These are phyloP conservation scores for Drosophila incognita DNA, from an alignment of 2,888 invertebrate species.

Conservation along the genomic window DNA sequence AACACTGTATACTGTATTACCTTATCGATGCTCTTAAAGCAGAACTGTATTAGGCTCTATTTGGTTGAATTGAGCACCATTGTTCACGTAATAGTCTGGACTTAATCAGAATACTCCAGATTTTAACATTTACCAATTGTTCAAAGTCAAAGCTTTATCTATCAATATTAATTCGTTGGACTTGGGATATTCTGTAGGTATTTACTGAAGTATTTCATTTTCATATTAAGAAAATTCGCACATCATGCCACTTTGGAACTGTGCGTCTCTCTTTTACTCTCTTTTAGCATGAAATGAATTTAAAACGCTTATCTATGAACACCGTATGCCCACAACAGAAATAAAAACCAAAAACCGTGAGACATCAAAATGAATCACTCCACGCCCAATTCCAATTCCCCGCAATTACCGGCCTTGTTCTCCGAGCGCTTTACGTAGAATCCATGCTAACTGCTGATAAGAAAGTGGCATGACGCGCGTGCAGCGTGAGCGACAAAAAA, in stretches of 20 bases:
- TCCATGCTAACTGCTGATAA: constrained; percentile 49
- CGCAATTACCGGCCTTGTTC: constrained; percentile 31
- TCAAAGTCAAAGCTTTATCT: not conserved
- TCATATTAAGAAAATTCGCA: not conserved
- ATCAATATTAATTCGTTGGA: not conserved
- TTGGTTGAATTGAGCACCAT: not conserved
- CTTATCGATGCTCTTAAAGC: too few relatives aligned
- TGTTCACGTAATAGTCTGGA: not conserved
- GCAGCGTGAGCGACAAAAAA: not conserved
- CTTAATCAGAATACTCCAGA: not conserved
- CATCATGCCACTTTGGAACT: not conserved
- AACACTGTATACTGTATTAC: not conserved
- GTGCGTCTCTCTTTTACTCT: not conserved
- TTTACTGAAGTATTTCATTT: not conserved
- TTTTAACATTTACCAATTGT: not conserved
- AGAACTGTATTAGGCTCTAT: too few relatives aligned
- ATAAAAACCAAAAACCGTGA: constrained; percentile 3
- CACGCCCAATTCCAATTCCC: constrained; percentile 27
- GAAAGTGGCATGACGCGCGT: constrained; percentile 28
- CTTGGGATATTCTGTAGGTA: not conserved
- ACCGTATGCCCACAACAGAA: constrained; percentile 13
- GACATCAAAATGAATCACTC: constrained; percentile 57
- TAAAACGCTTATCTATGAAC: constrained; percentile 33
- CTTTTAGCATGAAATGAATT: not conserved
- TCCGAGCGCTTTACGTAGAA: constrained; percentile 45